Evolutionary conservation across 1,140 invertebrate species (phyloP).

Genomic region (Neodiprion pinetum): DNA sequence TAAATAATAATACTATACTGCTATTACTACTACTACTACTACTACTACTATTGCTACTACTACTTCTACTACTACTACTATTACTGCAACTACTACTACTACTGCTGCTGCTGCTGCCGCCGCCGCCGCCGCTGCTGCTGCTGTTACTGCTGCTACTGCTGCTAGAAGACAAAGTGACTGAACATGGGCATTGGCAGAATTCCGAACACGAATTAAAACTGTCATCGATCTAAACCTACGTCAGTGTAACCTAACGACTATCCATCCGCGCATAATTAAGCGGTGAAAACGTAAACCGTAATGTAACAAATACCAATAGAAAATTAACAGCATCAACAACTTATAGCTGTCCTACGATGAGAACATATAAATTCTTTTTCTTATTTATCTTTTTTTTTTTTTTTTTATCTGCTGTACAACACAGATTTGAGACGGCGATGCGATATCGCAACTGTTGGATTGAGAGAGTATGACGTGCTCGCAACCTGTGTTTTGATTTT

Average conservation of each 20-base stretch:
- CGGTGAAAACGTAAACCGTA: too few species aligned
- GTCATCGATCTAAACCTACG: slow-evolving; percentile 17
- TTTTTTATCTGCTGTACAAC: neutral
- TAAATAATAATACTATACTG: neutral
- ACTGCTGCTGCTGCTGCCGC: too few species aligned
- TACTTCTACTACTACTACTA: neutral
- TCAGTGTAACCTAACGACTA: neutral
- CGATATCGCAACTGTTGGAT: too few species aligned
- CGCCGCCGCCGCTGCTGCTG: slow-evolving; percentile 8
- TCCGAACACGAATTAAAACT: slow-evolving; percentile 44
- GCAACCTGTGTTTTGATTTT: too few species aligned
- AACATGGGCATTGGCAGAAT: slow-evolving; percentile 43
- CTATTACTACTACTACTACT: neutral
- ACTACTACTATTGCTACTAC: neutral
- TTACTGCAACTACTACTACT: neutral
- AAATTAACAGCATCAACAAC: slow-evolving; percentile 25
- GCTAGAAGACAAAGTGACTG: slow-evolving; percentile 27
- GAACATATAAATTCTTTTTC: neutral
- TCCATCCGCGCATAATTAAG: too few species aligned
- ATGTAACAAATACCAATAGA: too few species aligned
- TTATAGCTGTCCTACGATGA: slow-evolving; percentile 44
- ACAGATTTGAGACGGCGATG: too few species aligned
- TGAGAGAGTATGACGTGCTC: too few species aligned
- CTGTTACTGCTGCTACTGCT: slow-evolving; percentile 9
- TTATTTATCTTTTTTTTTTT: neutral